Evolutionary conservation across 2,113 vertebrate species (phyloP), one percentile per base, ranked within the genome.

Genomic region (Ictalurus punctatus): DNA sequence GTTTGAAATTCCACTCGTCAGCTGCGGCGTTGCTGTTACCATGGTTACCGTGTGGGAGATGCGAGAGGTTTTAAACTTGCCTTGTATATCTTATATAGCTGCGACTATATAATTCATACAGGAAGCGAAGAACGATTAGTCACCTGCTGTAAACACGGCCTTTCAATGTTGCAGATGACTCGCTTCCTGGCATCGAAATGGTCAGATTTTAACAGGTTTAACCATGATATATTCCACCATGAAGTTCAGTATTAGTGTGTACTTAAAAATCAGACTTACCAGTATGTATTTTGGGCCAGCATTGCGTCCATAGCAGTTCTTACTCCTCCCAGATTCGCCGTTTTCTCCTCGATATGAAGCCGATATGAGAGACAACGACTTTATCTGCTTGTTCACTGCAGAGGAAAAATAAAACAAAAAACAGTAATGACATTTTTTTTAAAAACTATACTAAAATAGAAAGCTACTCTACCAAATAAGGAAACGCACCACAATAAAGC

Each of bases 231-330:
- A 17, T 52, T 79, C 23, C 23, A 79, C n/a, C 25, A n/a, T 27
- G 23, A 16, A 52, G 44, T 6, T 12, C 6, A 54, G 25, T 1
- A 2, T 48, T 12, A n/a, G 44, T 7, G 76, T 73, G 14, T 16
- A 73, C 17, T 21, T 73, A 52, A 52, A 52, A 78, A 37, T 16
- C 40, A 21, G 19, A 92, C 97, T 95, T 92, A 99, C 98, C 91
- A 6, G 89, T 84, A 99, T 88, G 12, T 96, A 97, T 0, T 94
- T 79, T 1, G 30, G 16, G 0, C 85, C 83, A 6, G 97, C 98
- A 0, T 95, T 95, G 14, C 95, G 95, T 90, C 98, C 98, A 0
- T 94, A 98, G 90, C 98, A 97, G 93, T 99, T 99, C 87, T 97
- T 98, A 2, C 86, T 96, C 87, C 97, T 90, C 0, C 98, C 98